phyloP scores from a whole-genome alignment of 2,888 invertebrate species.

The Lypha dubia region DNA sequence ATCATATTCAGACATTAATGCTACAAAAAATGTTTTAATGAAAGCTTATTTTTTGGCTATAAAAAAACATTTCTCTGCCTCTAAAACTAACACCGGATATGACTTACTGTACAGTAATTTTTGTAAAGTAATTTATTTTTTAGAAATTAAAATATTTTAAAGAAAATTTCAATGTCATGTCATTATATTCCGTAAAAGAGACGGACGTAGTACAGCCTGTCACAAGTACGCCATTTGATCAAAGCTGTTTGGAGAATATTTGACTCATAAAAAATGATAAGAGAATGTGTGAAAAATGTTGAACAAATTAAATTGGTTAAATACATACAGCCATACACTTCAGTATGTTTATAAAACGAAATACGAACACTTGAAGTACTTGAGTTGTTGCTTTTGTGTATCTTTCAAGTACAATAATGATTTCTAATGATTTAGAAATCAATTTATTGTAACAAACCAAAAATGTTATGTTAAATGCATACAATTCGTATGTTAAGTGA shows the following conservation, averaged over 20 bases:
- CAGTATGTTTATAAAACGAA: background rate
- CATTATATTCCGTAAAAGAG: background rate
- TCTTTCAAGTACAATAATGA: conserved; percentile 3
- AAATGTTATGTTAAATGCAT: background rate
- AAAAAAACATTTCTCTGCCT: no score
- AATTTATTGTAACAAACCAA: conserved; percentile 36
- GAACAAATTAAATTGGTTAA: background rate
- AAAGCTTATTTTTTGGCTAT: no score
- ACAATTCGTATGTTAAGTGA: background rate
- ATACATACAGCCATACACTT: background rate
- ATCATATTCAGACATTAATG: no score
- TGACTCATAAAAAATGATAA: background rate
- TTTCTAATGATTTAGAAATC: conserved; percentile 24
- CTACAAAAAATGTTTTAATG: no score
- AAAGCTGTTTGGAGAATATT: background rate
- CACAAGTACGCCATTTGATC: conserved; percentile 2
- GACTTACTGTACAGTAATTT: no score
- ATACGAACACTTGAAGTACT: conserved; percentile 25
- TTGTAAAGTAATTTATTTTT: background rate
- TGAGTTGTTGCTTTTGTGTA: conserved; percentile 22
- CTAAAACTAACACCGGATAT: no score
- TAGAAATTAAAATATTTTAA: background rate
- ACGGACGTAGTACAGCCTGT: background rate
- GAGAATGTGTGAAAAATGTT: conserved; percentile 29
- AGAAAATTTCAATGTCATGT: conserved; percentile 6